Evolutionary conservation across 1,140 invertebrate genomes (phyloP), one percentile per base, ranked within the genome.

Genomic region (Pachyrhynchus sulphureomaculatus): DNA sequence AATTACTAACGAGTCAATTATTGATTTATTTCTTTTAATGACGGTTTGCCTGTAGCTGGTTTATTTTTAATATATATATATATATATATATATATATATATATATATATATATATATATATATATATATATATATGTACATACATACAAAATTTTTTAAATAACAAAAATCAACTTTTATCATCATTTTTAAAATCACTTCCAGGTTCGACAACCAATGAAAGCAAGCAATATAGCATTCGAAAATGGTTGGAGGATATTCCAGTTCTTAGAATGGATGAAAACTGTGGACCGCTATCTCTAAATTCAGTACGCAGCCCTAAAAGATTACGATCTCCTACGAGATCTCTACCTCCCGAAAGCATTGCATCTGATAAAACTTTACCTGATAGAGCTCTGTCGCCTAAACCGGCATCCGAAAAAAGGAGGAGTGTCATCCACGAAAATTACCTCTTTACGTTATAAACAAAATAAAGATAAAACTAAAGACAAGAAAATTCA

Each of bases 171-270:
- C n/a, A n/a, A n/a, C n/a, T n/a, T n/a, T n/a, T n/a, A n/a, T n/a
- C n/a, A n/a, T n/a, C n/a, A n/a, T n/a, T n/a, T n/a, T n/a, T n/a
- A n/a, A n/a, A n/a, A n/a, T n/a, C n/a, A n/a, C n/a, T n/a, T n/a
- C 84, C 17, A 51, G 48, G 48, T 51, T 42, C 41, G 8, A 33
- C 48, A 9, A 52, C 26, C 2, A 59, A 36, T 2, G 88, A 91
- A 60, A 81, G 77, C 69, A 88, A 90, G 70, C 82, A 87, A 68
- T 80, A 79, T 58, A 87, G 82, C 68, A 89, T 92, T 4, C 78
- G 87, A 56, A 87, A 90, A 71, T 90, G 89, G 90, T 70, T 92
- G 18, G 88, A 90, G 71, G 86, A 90, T 69, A 84, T 92, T 12
- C 84, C 85, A 29, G 34, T 74, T 23, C 56, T 76, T 13, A 12